Base-by-base conservation (phyloP, 2,113 vertebrate species). In the Todiramphus chloris region DNA sequence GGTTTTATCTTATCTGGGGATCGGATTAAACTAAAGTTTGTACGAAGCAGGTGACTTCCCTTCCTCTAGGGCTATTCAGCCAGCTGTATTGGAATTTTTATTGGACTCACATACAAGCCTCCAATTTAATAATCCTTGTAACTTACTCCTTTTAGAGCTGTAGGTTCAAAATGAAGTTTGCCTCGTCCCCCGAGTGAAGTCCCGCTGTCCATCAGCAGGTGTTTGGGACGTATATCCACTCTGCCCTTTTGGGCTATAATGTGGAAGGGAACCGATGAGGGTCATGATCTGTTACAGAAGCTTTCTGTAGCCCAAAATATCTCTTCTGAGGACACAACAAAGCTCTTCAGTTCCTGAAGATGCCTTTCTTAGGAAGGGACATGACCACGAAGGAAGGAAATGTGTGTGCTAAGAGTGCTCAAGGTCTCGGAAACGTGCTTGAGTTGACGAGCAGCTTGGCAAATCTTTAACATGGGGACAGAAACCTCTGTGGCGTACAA, bases 171-270 rank as follows among this genome's bases (percentile, higher is more conserved):
- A 13, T 28, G 4, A 62, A 31, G 56, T 72, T 89, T 78, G 11
- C 25, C 33, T 35, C 80, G 10, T 41, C 19, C 60, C 60, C 21
- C 16, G 39, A 39, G 33, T 53, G 50, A 62, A 81, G 8, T 6
- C 4, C 6, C 8, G 5, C 59, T 66, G 21, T 53, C 48, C 20
- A 1, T 60, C 44, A 37, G 0, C 33, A 33, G 23, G 5, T 41
- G 21, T 44, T 51, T 15, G 13, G 0, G 33, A 48, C 46, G 21
- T 28, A 8, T 16, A 23, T 39, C 27, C 11, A 14, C 27, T 48
- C 64, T 16, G 46, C 50, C 20, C 4, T 14, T 75, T 53, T 35
- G 33, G 28, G 62, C 39, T 60, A 2, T 39, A n/a, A 27, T 12
- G 51, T 0, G 1, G 24, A 66, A 33, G 28, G 53, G 27, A 55